Percentiles rank a stretch among this genome's conserved stretches.
phyloP scores from a whole-genome alignment of 2,113 vertebrate species.

The Chaetodon auriga region DNA sequence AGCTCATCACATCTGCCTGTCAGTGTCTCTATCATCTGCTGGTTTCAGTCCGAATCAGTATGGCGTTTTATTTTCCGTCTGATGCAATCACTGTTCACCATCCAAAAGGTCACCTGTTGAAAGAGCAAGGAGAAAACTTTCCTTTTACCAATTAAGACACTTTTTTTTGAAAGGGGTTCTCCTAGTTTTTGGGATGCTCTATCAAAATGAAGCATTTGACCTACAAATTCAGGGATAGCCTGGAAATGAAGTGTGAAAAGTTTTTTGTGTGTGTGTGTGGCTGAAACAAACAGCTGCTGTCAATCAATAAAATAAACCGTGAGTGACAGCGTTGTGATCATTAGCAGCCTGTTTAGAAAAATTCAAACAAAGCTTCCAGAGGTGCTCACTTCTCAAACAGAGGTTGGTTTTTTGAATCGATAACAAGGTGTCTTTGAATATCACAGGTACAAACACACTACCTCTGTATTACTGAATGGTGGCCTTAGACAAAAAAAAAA shows the following conservation, averaged over 20 bases:
- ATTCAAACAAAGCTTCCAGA: background rate
- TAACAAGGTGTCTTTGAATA: constrained; percentile 25
- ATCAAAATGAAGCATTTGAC: constrained; percentile 9
- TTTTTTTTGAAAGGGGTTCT: background rate
- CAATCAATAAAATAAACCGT: constrained; percentile 18
- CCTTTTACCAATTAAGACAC: constrained; percentile 1
- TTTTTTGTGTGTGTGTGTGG: background rate
- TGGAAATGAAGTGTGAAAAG: constrained; percentile 20
- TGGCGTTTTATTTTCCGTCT: constrained; percentile 35
- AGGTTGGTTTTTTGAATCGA: background rate
- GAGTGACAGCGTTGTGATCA: constrained; percentile 2
- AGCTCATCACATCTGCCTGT: constrained; percentile 10
- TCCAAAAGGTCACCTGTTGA: constrained; percentile 50
- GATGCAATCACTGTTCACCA: constrained; percentile 30
- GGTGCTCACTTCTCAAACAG: background rate
- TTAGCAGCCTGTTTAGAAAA: background rate
- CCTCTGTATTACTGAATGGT: background rate
- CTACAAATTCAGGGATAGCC: constrained; percentile 1
- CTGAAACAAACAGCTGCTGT: background rate
- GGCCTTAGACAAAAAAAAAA: constrained; percentile 32
- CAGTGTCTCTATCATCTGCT: constrained; percentile 21
- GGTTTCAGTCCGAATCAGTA: constrained; percentile 45
- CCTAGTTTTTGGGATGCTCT: background rate
- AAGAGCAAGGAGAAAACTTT: constrained; percentile 12
- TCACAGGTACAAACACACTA: background rate